Percentiles rank a stretch among this genome's conserved stretches.
These are phyloP conservation scores for Actinopyga echinites DNA, from an alignment of 53 echinoderm and acorn worm species.

Conservation along the genomic window DNA sequence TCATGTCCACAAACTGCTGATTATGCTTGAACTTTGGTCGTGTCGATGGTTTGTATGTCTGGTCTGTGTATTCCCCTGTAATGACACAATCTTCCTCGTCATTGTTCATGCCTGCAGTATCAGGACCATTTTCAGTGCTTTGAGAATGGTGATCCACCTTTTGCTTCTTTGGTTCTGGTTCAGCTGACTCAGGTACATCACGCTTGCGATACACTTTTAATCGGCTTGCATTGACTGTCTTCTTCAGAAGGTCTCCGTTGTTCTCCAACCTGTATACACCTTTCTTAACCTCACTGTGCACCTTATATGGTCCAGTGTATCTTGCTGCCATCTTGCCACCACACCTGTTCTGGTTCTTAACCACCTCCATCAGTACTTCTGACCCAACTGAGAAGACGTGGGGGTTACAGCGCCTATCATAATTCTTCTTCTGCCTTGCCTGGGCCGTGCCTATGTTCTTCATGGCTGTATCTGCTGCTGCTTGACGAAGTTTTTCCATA, in stretches of 20 bases:
- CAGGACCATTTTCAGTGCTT: background rate
- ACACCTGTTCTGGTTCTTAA: background rate
- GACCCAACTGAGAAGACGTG: background rate
- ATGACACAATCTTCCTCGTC: background rate
- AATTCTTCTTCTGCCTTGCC: background rate
- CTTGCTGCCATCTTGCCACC: background rate
- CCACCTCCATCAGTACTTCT: conserved; percentile 2
- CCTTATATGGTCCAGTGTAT: background rate
- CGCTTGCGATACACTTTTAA: background rate
- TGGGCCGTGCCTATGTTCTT: background rate
- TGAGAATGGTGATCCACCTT: background rate
- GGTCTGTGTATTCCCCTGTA: too few relatives aligned
- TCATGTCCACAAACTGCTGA: too few relatives aligned
- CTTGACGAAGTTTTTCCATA: background rate
- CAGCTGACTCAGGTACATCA: background rate
- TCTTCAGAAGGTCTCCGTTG: too few relatives aligned
- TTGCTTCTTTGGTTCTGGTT: background rate
- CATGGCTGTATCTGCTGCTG: background rate
- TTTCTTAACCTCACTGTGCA: background rate
- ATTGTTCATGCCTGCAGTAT: background rate
- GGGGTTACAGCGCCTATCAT: background rate
- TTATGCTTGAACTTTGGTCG: too few relatives aligned
- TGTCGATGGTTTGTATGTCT: too few relatives aligned
- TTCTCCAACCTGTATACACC: background rate
- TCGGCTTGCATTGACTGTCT: background rate